phyloP scores from a whole-genome alignment of 2,888 invertebrate genomes.

The Hypolimnas misippus region DNA sequence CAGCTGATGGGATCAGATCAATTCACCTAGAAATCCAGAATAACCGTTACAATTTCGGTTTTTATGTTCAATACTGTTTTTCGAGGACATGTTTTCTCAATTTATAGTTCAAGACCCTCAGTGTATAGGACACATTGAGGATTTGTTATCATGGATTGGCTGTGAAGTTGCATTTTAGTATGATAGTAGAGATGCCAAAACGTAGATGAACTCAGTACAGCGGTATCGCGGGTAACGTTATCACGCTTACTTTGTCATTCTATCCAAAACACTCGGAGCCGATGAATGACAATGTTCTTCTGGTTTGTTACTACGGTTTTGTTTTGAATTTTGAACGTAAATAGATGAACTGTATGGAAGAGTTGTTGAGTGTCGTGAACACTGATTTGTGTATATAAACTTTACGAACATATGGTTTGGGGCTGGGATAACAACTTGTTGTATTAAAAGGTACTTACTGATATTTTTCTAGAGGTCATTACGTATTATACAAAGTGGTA shows the following conservation, averaged over 20 bases:
- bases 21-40: not conserved
- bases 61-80: not conserved
- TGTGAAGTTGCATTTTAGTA: constrained; percentile 1
- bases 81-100: not conserved
- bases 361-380: not conserved
- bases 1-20: constrained; percentile 21
- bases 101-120: not conserved
- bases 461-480: too few species aligned
- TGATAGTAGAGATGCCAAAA: not conserved
- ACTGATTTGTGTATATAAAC: not conserved
- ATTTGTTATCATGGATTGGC: not conserved
- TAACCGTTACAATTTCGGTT: not conserved
- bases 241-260: constrained; percentile 24
- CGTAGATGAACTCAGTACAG: constrained; percentile 27
- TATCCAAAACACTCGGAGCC: constrained; percentile 3
- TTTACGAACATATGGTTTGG: not conserved
- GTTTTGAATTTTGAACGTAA: not conserved
- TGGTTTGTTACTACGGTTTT: not conserved
- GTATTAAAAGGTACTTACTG: not conserved
- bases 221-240: constrained; percentile 21
- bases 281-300: not conserved
- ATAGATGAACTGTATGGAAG: not conserved
- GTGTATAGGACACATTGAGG: not conserved
- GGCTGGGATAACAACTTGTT: not conserved
- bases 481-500: too few species aligned